These are phyloP conservation scores for Anguilla rostrata DNA, from an alignment of 2,113 vertebrate species.

Conservation along the genomic window DNA sequence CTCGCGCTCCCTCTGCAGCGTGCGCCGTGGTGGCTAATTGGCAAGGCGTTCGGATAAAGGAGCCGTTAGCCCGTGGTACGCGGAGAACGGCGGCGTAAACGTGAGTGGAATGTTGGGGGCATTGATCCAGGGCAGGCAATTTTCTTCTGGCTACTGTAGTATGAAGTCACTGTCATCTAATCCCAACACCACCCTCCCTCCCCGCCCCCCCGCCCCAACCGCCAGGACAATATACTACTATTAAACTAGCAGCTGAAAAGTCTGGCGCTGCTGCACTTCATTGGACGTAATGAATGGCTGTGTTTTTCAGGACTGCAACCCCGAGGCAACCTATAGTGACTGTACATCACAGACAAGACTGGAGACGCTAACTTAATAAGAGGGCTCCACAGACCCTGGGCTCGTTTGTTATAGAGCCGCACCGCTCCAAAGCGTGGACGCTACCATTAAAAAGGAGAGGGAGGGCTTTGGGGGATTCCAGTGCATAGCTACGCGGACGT, in stretches of 20 bases:
- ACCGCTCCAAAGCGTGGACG: neutral
- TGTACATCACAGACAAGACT: conserved; percentile 1
- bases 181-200: neutral
- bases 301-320: neutral
- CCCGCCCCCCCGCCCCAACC: too few species aligned
- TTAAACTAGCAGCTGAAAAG: neutral
- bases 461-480: neutral
- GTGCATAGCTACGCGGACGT: neutral
- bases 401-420: neutral
- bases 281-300: neutral
- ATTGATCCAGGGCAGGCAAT: conserved; percentile 15
- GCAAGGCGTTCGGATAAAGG: neutral
- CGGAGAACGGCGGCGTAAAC: neutral
- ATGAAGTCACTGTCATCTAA: conserved; percentile 4
- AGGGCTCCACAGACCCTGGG: neutral
- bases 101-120: neutral
- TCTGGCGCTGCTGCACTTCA: neutral
- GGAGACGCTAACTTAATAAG: neutral
- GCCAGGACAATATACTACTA: neutral
- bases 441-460: neutral
- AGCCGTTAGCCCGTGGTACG: neutral
- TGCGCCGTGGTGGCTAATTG: neutral
- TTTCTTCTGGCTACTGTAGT: neutral
- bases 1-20: neutral
- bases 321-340: conserved; percentile 12